phyloP scores from a whole-genome alignment of 2,888 invertebrate genomes.

The Dynastes tityus region DNA sequence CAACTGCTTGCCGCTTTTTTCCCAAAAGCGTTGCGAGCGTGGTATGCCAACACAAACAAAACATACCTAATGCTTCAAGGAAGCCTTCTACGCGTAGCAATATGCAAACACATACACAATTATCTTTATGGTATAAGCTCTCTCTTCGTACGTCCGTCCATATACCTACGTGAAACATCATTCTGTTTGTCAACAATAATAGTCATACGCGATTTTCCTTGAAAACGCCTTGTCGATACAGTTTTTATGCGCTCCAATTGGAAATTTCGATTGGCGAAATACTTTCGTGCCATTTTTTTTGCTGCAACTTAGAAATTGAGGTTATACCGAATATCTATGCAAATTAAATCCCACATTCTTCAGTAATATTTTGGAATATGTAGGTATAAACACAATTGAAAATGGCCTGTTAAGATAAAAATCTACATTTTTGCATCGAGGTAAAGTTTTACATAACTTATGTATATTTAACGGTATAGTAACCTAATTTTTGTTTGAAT shows the following conservation, averaged over 20 bases:
- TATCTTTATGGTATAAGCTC: conserved; percentile 3
- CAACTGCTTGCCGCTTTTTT: conserved; percentile 34
- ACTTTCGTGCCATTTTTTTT: background rate
- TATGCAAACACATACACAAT: background rate
- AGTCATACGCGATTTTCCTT: conserved; percentile 3
- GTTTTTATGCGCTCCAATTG: background rate
- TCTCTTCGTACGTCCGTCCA: background rate
- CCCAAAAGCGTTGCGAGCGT: conserved; percentile 41
- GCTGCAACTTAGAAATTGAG: conserved; percentile 12
- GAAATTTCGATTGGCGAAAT: conserved; percentile 10
- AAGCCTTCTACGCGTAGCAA: conserved; percentile 16
- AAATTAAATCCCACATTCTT: conserved; percentile 19
- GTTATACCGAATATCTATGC: conserved; percentile 7
- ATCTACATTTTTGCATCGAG: too few species aligned
- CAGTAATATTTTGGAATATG: conserved; percentile 3
- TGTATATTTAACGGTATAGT: too few species aligned
- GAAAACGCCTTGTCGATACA: conserved; percentile 7
- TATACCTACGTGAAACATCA: conserved; percentile 22
- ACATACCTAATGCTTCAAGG: conserved; percentile 20
- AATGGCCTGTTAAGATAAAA: background rate
- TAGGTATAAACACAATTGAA: background rate
- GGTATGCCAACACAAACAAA: conserved; percentile 42
- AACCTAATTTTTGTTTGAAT: too few species aligned
- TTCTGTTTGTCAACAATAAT: conserved; percentile 10
- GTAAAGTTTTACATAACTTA: too few species aligned